Evolutionary conservation across 2,888 invertebrate genomes (phyloP), one percentile per base, ranked within the genome.

Genomic region (Cataglyphis cursor): DNA sequence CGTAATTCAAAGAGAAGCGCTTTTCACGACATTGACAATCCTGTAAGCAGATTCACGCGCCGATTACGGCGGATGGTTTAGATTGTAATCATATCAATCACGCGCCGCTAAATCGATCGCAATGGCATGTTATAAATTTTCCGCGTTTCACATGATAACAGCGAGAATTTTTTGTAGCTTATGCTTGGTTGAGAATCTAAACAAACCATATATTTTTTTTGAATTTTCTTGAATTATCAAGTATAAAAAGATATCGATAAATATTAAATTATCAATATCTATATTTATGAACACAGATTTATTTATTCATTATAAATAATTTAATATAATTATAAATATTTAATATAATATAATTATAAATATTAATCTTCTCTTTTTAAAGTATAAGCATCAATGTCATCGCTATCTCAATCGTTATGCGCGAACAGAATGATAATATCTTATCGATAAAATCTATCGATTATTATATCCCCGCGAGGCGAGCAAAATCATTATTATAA

Each of bases 111-210:
- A 68, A 68, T 35, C 38, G 31, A 70, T 57, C 21, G 41, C 18
- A 57, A 31, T 59, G n/a, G 57, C 70, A 78, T 78, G 78, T 78
- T 70, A 28, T 1, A 24, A 24, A 51, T 75, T 54, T n/a, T 28
- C 15, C 28, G 28, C 38, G 15, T 41, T 41, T 68, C 24, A 54
- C n/a, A 9, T 24, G 8, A 15, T 18, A 18, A 21, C 12, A 51
- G 44, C 51, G 15, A 57, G 15, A n/a, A 68, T 5, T 41, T 57
- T 21, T 57, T 41, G 28, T 38, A 38, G 21, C 24, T 75, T 24
- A 35, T 24, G 2, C 18, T 64, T 12, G 10, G 3, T 12, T 24
- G 31, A 62, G 10, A 2, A 44, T 68, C 8, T 21, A 57, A 41
- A 41, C 9, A 0, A 24, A 41, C 3, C 3, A 21, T 21, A 54